phyloP scores from a whole-genome alignment of 1,140 invertebrate species.

The Sminthurides bifidus region DNA sequence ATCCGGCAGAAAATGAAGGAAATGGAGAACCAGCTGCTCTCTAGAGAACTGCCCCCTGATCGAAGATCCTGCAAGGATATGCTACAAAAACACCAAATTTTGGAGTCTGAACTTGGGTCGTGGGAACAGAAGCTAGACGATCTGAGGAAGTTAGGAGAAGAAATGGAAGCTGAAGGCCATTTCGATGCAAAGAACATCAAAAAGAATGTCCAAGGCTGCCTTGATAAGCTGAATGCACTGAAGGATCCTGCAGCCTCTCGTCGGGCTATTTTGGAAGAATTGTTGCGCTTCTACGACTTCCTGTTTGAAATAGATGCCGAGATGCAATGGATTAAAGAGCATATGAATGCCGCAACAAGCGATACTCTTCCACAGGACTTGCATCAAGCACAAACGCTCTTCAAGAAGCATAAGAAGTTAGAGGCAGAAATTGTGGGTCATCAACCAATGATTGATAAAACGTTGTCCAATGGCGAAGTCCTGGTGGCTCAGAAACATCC shows the following conservation, averaged over 20 bases:
- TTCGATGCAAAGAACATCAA: slow-evolving; percentile 81
- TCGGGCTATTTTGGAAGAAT: slow-evolving; percentile 71
- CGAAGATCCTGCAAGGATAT: slow-evolving; percentile 76
- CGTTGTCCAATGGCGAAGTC: slow-evolving; percentile 55
- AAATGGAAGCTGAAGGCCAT: slow-evolving; percentile 77
- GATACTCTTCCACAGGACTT: slow-evolving; percentile 65
- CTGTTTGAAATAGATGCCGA: slow-evolving; percentile 86
- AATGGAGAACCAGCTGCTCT: slow-evolving; percentile 57
- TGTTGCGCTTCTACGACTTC: slow-evolving; percentile 81
- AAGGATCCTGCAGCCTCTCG: slow-evolving; percentile 44
- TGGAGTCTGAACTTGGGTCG: slow-evolving; percentile 66
- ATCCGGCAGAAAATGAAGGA: slow-evolving; percentile 70
- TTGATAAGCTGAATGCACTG: slow-evolving; percentile 43
- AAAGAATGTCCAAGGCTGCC: slow-evolving; percentile 60
- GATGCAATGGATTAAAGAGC: slow-evolving; percentile 90
- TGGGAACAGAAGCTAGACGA: slow-evolving; percentile 66
- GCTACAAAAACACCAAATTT: slow-evolving; percentile 67
- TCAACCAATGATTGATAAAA: slow-evolving; percentile 67
- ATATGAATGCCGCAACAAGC: slow-evolving; percentile 64
- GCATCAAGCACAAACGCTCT: slow-evolving; percentile 77
- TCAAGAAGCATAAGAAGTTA: slow-evolving; percentile 88
- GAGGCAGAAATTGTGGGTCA: slow-evolving; percentile 73
- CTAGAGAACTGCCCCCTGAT: slow-evolving; percentile 68
- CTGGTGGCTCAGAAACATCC: slow-evolving; percentile 62
- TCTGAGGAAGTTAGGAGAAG: slow-evolving; percentile 62